Conservation (phyloP, 2,113 vertebrate genomes). For the Mesembrinibis cayennensis region DNA sequence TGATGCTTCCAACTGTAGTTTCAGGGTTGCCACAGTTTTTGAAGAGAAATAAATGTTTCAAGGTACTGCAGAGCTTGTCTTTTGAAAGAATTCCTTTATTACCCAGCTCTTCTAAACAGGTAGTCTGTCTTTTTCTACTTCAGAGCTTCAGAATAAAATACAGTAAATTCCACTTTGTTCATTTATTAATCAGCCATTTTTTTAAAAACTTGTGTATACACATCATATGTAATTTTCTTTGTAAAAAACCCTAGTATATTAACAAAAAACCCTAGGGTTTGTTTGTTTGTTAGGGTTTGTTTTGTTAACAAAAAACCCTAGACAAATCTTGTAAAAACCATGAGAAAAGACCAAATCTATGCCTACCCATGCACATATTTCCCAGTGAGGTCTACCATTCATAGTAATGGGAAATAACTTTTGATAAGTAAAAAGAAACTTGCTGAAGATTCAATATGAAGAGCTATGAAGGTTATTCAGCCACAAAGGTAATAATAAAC, state of each 20-base stretch:
- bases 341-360: not conserved
- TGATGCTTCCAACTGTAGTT: not conserved
- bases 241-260: not conserved
- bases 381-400: not conserved
- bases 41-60: not conserved
- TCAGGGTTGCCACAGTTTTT: not conserved
- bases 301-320: not conserved
- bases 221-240: not conserved
- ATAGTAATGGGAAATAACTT: not conserved
- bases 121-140: not conserved
- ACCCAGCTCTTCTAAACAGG: not conserved
- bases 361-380: not conserved
- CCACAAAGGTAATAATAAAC: not conserved
- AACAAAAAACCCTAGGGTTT: not conserved
- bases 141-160: not conserved
- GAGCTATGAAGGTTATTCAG: not conserved
- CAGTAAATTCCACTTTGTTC: not conserved
- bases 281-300: too few species aligned
- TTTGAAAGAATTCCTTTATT: not conserved
- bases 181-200: not conserved
- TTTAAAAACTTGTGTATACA: not conserved
- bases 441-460: not conserved
- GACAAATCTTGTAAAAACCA: not conserved
- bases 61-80: not conserved
- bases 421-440: not conserved